A percentile compares a stretch with the other conserved stretches of the same genome.
These are phyloP conservation scores for Nanger granti DNA, from an alignment of 2,113 vertebrate genomes.

Conservation along the genomic window DNA sequence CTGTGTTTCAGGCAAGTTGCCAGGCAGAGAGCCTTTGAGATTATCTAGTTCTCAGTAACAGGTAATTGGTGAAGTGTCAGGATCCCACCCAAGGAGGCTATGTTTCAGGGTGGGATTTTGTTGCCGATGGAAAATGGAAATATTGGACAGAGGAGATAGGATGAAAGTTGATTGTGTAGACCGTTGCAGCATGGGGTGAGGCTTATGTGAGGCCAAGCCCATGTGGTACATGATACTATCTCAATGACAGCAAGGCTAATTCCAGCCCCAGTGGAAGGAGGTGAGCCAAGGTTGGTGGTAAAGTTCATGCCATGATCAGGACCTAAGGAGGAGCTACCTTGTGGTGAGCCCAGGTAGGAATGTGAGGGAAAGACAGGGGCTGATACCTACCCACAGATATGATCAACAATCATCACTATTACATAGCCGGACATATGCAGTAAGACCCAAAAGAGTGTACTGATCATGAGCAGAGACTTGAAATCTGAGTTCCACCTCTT, in stretches of 20 bases:
- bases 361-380: background rate
- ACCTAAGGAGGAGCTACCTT: background rate
- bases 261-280: background rate
- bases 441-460: background rate
- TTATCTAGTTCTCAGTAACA: background rate
- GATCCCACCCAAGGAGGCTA: background rate
- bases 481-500: slow-evolving; percentile 3
- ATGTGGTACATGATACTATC: background rate
- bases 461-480: background rate
- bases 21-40: background rate
- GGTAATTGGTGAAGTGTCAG: background rate
- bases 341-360: background rate
- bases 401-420: background rate
- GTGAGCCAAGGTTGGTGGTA: background rate
- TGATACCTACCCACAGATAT: background rate
- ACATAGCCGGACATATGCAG: background rate
- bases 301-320: background rate
- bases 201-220: background rate
- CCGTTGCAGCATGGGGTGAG: background rate
- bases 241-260: background rate
- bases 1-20: background rate
- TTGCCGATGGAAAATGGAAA: background rate
- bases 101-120: background rate
- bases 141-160: background rate
- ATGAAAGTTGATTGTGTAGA: background rate